Evolutionary conservation across 2,888 invertebrate species (phyloP), one percentile per base, ranked within the genome.

Genomic region (Leptogaster cylindrica): DNA sequence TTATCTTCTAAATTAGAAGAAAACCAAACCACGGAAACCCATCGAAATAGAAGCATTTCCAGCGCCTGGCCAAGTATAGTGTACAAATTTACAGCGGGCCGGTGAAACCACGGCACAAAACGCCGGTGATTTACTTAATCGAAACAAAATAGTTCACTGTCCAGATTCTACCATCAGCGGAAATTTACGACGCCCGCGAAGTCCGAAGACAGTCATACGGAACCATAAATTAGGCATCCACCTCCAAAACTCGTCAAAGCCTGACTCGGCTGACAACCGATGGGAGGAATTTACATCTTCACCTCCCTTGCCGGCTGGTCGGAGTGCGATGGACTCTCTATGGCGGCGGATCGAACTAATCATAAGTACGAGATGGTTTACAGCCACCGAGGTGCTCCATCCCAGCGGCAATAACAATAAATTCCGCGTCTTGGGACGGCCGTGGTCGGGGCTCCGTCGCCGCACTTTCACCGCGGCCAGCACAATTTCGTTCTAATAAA

Each of bases 191-290:
- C 16, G 18, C 10, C 18, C 12, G 23, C 36, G 18, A 23, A 25
- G 7, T 20, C 25, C 44, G 14, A 44, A 61, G 44, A 23, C 27
- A 44, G 44, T 14, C 44, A 27, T 25, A 44, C 36, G 61, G 44
- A 61, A 61, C 44, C 18, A 61, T 61, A 61, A 61, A 61, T 61
- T 39, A 39, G 44, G 44, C 12, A 61, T 44, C 41, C 61, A 61
- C 61, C 61, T 61, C 44, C 27, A 44, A 61, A 61, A 44, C 61
- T 44, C 27, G 61, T 61, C 61, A 61, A 44, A 27, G 44, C 14
- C 44, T 7, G 55, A 10, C 28, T 10, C 16, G 44, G 25, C 61
- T 28, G 61, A 61, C 61, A 44, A 18, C n/a, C 61, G 61, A 44
- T 39, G 39, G 58, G 12, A 58, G 39, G 41, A 58, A 58, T 61